A percentile compares a stretch with the other conserved stretches of the same genome.
Conservation (phyloP, 2,888 invertebrate species). For the Eupithecia exiguata region DNA sequence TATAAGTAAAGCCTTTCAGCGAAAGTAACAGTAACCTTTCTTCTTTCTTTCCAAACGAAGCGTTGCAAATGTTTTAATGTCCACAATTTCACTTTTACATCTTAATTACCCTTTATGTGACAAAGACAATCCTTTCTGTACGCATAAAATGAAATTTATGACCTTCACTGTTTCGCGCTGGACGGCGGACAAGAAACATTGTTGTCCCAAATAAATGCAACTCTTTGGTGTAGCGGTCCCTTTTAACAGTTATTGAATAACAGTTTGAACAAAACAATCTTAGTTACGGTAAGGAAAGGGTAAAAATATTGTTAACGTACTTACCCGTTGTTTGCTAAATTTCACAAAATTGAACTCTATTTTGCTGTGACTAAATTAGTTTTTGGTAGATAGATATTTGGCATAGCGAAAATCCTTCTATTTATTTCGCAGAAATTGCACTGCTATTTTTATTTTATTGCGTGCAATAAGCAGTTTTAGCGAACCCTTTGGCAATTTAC, state of each 20-base stretch:
- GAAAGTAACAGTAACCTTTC: conserved; percentile 71
- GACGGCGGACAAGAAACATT: conserved; percentile 58
- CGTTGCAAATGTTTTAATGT: conserved; percentile 68
- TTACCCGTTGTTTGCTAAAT: conserved; percentile 46
- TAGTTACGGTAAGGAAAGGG: conserved; percentile 76
- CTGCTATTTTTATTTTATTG: conserved; percentile 67
- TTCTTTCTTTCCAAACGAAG: conserved; percentile 54
- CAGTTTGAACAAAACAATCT: conserved; percentile 67
- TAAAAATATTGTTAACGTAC: conserved; percentile 60
- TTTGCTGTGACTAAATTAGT: not conserved
- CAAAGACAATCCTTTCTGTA: conserved; percentile 63
- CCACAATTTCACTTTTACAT: conserved; percentile 80
- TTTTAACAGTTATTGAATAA: conserved; percentile 66
- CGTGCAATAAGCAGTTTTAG: conserved; percentile 56
- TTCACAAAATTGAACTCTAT: conserved; percentile 39
- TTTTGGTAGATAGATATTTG: conserved; percentile 16
- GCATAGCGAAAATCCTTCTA: conserved; percentile 45
- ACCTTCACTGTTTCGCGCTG: conserved; percentile 62
- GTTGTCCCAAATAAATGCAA: conserved; percentile 76
- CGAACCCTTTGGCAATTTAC: conserved; percentile 65
- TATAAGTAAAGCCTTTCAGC: conserved; percentile 55
- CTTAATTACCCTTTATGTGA: conserved; percentile 74
- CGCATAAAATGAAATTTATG: conserved; percentile 71
- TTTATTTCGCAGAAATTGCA: conserved; percentile 61
- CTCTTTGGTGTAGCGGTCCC: conserved; percentile 75